These are phyloP conservation scores for Nomia melanderi DNA, from an alignment of 1,140 invertebrate genomes.

Conservation along the genomic window DNA sequence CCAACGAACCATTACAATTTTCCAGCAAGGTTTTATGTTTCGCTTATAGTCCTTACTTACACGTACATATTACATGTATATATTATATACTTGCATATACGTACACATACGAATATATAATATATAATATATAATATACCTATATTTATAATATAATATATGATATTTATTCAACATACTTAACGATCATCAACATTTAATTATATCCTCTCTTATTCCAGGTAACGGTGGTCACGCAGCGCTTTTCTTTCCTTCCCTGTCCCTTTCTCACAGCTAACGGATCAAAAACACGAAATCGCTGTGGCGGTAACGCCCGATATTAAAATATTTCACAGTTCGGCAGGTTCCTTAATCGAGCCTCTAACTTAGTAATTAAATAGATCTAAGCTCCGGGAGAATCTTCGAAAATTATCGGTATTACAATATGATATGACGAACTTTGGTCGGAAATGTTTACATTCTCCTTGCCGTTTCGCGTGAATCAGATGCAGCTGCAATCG, in stretches of 20 bases:
- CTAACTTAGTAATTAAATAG: slow-evolving; percentile 43
- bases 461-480: slow-evolving; percentile 1
- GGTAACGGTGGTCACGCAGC: no score
- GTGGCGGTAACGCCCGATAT: slow-evolving; percentile 11
- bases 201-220: slow-evolving; percentile 11
- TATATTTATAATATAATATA: slow-evolving; percentile 43
- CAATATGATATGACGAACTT: slow-evolving; percentile 54
- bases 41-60: slow-evolving; percentile 32
- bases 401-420: slow-evolving; percentile 44
- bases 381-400: slow-evolving; percentile 31
- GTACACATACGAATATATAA: no score
- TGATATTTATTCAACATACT: slow-evolving; percentile 26
- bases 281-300: slow-evolving; percentile 46
- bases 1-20: slow-evolving; percentile 41
- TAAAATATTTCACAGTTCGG: slow-evolving; percentile 40
- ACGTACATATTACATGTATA: no score
- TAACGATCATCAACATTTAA: slow-evolving; percentile 55
- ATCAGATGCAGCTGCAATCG: neutral
- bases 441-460: slow-evolving; percentile 53
- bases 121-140: no score
- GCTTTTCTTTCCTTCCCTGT: neutral
- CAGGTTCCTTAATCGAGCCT: slow-evolving; percentile 43
- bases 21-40: slow-evolving; percentile 31
- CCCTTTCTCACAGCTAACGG: neutral
- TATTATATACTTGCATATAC: no score